Evolutionary conservation across 2,113 vertebrate genomes (phyloP), one percentile per base, ranked within the genome.

Genomic region (Emydura subglobosa): DNA sequence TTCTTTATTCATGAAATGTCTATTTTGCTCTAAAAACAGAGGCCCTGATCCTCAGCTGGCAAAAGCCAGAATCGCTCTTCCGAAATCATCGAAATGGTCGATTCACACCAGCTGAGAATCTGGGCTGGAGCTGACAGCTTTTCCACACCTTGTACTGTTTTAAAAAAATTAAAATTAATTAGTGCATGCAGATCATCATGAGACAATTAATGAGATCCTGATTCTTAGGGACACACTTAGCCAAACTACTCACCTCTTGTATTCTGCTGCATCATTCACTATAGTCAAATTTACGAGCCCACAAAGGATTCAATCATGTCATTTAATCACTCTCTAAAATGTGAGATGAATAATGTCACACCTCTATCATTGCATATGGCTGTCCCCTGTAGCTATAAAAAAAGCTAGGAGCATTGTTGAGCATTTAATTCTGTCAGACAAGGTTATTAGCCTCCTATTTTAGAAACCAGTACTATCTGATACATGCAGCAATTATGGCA

Each of bases 351-450:
- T 96, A 93, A 93, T 96, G 93, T 95, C 96, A 97, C 93, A 94
- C 89, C 96, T 97, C 96, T 95, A 95, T 95, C 96, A 95, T 44
- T 96, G 92, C 97, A 93, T 92, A 96, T 95, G 94, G 94, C 95
- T 96, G 97, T 94, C 83, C 31, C 90, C 84, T 92, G 94, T 92
- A 95, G 90, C 94, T 97, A 85, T 94, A 96, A 97, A 72, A 53
- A 72, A 97, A 96, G 97, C 93, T 93, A 95, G 93, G 95, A 95
- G 91, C 94, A 59, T 96, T 91, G 93, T 92, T 97, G 93, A 94
- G 90, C 89, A 92, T 96, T 97, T 97, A 97, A 97, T 97, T 92
- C 96, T 97, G 95, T 97, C 97, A 97, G 96, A 94, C 85, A 96
- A 87, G 79, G 91, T 96, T 96, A 96, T 97, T 97, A 97, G 95